A percentile compares a stretch with the other conserved stretches of the same genome.
Evolutionary conservation across 23 tunicate genomes (phyloP).

Genomic region (Ciona savignyi): DNA sequence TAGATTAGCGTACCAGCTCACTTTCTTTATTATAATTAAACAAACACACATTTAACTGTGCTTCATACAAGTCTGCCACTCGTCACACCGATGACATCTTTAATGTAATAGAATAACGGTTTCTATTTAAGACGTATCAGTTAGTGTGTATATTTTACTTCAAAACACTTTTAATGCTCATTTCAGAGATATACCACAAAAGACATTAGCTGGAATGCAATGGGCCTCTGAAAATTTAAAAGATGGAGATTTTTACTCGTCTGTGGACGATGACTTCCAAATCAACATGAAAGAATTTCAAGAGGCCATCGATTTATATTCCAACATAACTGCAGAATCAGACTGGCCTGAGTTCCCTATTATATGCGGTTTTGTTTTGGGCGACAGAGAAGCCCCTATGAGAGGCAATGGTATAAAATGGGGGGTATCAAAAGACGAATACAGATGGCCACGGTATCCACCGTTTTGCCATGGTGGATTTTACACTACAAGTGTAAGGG

Average conservation of each 20-base stretch:
- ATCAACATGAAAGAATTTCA: neutral
- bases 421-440: neutral
- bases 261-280: neutral
- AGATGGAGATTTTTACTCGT: neutral
- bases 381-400: neutral
- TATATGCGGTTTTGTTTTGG: too few species aligned
- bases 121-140: too few species aligned
- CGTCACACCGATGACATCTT: too few species aligned
- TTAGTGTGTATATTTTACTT: too few species aligned
- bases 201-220: constrained; percentile 8
- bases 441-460: too few species aligned
- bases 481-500: constrained; percentile 7
- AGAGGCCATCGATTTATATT: neutral
- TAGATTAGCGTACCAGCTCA: too few species aligned
- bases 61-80: too few species aligned
- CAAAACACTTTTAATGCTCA: neutral
- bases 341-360: too few species aligned
- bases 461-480: too few species aligned
- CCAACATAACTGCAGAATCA: neutral
- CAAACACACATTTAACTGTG: too few species aligned
- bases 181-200: neutral
- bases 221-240: neutral
- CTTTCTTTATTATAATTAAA: too few species aligned
- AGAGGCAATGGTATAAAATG: neutral
- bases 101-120: too few species aligned